Conservation (phyloP, 37 sponge, comb jelly and placozoan species). For the Lycopodina hypogea region DNA sequence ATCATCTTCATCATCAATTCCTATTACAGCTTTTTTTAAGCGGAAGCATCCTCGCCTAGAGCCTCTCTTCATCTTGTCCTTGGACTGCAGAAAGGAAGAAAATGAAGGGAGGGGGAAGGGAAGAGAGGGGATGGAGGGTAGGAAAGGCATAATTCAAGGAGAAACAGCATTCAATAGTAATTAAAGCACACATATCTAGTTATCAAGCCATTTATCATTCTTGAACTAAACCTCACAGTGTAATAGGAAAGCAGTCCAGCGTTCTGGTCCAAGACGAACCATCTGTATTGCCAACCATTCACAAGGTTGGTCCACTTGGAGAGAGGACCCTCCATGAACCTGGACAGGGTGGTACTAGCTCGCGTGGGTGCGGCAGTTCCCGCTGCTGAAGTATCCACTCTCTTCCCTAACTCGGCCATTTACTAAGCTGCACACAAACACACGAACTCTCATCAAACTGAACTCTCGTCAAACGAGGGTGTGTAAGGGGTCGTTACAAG, state of each 20-base stretch:
- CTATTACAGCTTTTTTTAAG: conserved; percentile 79
- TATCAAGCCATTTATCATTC: too few relatives aligned
- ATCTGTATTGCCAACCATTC: conserved; percentile 97
- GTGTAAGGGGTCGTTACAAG: too few relatives aligned
- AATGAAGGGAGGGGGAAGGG: background rate
- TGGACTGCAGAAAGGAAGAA: conserved; percentile 43
- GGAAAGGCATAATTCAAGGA: too few relatives aligned
- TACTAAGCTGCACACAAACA: too few relatives aligned
- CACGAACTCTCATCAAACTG: too few relatives aligned
- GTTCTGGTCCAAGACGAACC: conserved; percentile 94
- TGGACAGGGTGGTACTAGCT: background rate
- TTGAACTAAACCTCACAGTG: conserved; percentile 50
- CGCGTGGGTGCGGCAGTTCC: too few relatives aligned
- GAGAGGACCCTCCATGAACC: conserved; percentile 89
- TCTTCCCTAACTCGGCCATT: background rate
- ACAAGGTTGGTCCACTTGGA: conserved; percentile 99
- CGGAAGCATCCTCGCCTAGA: conserved; percentile 75
- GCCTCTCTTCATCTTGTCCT: conserved; percentile 88
- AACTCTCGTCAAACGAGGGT: too few relatives aligned
- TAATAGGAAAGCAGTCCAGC: conserved; percentile 90
- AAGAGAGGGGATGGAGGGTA: background rate
- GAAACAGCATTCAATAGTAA: too few relatives aligned
- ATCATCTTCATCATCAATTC: conserved; percentile 94
- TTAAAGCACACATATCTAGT: too few relatives aligned
- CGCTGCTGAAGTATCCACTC: too few relatives aligned